Percentiles rank a stretch among this genome's conserved stretches.
phyloP scores from a whole-genome alignment of 2,797 vertebrate genomes.

The Pelodytes ibericus region DNA sequence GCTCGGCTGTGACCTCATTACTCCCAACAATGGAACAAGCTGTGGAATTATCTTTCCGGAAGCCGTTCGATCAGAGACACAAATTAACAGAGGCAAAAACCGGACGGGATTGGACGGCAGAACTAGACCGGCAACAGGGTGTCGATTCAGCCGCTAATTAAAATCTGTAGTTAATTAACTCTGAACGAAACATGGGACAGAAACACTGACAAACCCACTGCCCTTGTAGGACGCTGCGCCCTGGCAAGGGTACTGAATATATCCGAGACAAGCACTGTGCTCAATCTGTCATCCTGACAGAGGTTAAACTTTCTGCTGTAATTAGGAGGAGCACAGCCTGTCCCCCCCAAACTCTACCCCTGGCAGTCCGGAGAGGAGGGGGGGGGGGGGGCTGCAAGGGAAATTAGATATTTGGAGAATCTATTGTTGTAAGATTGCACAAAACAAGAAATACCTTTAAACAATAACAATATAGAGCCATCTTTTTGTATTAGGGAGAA shows the following conservation, averaged over 20 bases:
- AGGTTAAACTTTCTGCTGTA: conserved; percentile 7
- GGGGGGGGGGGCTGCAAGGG: too few relatives aligned
- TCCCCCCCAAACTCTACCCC: too few relatives aligned
- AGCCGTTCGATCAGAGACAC: conserved; percentile 17
- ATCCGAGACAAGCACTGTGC: conserved; percentile 1
- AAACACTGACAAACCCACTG: conserved; percentile 27
- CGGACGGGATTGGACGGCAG: neutral
- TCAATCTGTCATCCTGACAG: conserved; percentile 23
- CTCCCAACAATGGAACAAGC: conserved; percentile 48
- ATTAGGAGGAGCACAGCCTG: too few relatives aligned
- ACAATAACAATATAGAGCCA: too few relatives aligned
- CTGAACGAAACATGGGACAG: conserved; percentile 20
- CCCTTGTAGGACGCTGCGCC: conserved; percentile 46
- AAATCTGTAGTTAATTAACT: conserved; percentile 54
- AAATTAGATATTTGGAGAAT: too few relatives aligned
- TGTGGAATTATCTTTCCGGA: conserved; percentile 26
- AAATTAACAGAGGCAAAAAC: neutral
- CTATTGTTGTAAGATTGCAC: too few relatives aligned
- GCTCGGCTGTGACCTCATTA: conserved; percentile 36
- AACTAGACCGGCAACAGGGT: conserved; percentile 30
- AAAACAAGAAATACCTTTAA: too few relatives aligned
- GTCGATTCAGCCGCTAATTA: conserved; percentile 37
- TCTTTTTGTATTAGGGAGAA: too few relatives aligned
- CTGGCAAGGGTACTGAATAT: conserved; percentile 18
- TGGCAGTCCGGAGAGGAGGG: too few relatives aligned